Base-by-base conservation (phyloP, 1,140 invertebrate species). In the Trachymyrmex cornetzi region DNA sequence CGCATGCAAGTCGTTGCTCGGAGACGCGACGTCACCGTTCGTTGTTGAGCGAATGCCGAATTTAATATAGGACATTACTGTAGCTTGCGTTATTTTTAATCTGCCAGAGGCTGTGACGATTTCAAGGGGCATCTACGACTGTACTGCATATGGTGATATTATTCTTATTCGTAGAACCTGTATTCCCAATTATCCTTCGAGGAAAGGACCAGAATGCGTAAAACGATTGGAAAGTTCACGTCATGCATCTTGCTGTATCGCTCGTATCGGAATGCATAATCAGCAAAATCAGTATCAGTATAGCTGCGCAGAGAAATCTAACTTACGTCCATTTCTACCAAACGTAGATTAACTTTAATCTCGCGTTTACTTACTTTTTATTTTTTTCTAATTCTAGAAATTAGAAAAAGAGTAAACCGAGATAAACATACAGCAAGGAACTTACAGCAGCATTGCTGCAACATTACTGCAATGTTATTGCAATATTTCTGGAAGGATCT, bases 31-130 rank as follows among this genome's bases (percentile, higher is more conserved):
- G 30, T 34, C 64, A 77, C 24, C 30, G 55, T 24, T 2, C 11
- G 30, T 44, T n/a, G 66, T 48, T 55, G 30, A 55, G 53, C n/a
- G 30, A 22, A 81, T 71, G 16, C 66, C 19, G 77, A 71, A 50
- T 55, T 38, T 71, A 69, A 48, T 44, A 48, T 81, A 81, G 57
- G 38, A 75, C 22, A 71, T 22, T 81, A 81, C 6, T 69, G 64
- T 57, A 71, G 77, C 77, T 81, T 81, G 64, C 48, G 77, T 81
- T 81, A 81, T 69, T 81, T 81, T 81, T 81, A 71, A 81, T 81
- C 77, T 81, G 64, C 50, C 77, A 81, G 77, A 80, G 77, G 77
- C 77, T 81, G 77, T 81, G 77, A 81, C 77, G 64, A 81, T 81
- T 81, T 81, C 50, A 81, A 81, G n/a, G 48, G 48, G 48, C 48